Evolutionary conservation across 2,888 invertebrate genomes (phyloP).

Genomic region (Drosophila emarginata): DNA sequence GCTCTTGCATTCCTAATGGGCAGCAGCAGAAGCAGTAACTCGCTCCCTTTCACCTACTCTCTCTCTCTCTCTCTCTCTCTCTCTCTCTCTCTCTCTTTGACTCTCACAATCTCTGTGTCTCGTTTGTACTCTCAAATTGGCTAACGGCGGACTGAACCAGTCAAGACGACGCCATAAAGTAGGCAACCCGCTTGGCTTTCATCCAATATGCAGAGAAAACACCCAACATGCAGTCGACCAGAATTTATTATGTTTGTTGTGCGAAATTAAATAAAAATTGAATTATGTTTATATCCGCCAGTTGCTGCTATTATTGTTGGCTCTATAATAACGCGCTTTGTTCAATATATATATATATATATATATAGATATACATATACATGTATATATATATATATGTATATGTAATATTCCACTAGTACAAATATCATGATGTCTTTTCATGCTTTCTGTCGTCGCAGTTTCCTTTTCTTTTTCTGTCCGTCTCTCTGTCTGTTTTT

Average conservation of each 20-base stretch:
- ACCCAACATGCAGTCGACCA: slow-evolving; percentile 55
- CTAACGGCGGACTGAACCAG: slow-evolving; percentile 37
- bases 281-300: slow-evolving; percentile 75
- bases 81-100: neutral
- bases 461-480: slow-evolving; percentile 9
- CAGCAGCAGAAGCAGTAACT: neutral
- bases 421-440: slow-evolving; percentile 26
- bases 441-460: slow-evolving; percentile 56
- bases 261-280: slow-evolving; percentile 78
- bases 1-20: slow-evolving; percentile 17
- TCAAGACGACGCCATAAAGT: slow-evolving; percentile 61
- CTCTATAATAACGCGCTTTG: slow-evolving; percentile 70
- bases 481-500: slow-evolving; percentile 60
- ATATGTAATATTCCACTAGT: neutral
- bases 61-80: neutral
- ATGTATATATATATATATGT: slow-evolving; percentile 3
- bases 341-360: slow-evolving; percentile 31
- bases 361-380: neutral
- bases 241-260: slow-evolving; percentile 77
- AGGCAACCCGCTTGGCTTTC: slow-evolving; percentile 52
- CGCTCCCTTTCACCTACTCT: neutral
- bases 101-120: no score
- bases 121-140: slow-evolving; percentile 47
- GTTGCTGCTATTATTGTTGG: slow-evolving; percentile 72
- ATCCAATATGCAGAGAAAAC: slow-evolving; percentile 46